phyloP scores from a whole-genome alignment of 2,113 vertebrate genomes.

The Odocoileus virginianus region DNA sequence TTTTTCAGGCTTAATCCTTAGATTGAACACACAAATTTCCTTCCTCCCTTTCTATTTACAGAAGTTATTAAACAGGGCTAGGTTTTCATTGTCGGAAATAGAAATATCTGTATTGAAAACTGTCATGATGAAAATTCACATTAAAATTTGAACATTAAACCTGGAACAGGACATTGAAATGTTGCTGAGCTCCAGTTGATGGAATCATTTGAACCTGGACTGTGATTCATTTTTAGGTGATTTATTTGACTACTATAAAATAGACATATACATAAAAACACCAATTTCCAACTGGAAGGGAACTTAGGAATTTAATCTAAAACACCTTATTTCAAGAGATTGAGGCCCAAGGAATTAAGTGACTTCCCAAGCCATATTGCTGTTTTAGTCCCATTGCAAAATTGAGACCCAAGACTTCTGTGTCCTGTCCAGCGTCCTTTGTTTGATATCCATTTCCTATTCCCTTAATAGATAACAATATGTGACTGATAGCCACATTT shows the following conservation, averaged over 20 bases:
- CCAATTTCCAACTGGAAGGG: background rate
- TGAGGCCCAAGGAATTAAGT: background rate
- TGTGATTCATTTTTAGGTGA: background rate
- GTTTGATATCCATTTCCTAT: background rate
- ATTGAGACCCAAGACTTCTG: background rate
- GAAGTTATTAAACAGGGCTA: background rate
- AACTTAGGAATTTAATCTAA: background rate
- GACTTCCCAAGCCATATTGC: background rate
- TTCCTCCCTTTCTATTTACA: background rate
- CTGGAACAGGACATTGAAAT: background rate
- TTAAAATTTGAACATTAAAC: background rate
- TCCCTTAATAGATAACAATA: background rate
- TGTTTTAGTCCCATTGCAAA: background rate
- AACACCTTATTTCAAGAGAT: background rate
- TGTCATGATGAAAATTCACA: background rate
- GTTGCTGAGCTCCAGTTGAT: background rate
- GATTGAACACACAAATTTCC: background rate
- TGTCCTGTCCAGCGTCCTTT: background rate
- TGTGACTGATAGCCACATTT: background rate
- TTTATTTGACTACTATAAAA: background rate
- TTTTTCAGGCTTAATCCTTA: background rate
- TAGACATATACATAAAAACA: background rate
- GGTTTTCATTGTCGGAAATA: background rate
- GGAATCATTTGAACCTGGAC: background rate
- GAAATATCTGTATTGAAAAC: background rate